Evolutionary conservation across 1,140 invertebrate genomes (phyloP).

Genomic region (Lutraria rhynchaena): DNA sequence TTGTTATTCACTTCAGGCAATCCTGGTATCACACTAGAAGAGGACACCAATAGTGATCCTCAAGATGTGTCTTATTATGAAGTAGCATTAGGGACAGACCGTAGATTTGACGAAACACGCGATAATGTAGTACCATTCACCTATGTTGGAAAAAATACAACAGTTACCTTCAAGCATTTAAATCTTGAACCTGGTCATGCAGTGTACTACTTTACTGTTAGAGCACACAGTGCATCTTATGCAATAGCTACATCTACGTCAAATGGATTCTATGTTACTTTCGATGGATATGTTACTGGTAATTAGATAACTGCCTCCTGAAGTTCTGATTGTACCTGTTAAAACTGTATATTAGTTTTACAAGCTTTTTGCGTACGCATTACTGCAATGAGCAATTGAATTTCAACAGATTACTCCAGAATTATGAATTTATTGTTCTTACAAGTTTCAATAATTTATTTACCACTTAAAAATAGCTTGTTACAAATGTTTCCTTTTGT

Average conservation of each 20-base stretch:
- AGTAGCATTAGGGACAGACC: slow-evolving; percentile 68
- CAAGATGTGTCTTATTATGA: slow-evolving; percentile 63
- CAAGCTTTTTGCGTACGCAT: background rate
- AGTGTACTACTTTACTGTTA: slow-evolving; percentile 67
- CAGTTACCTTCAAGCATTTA: slow-evolving; percentile 64
- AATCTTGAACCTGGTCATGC: slow-evolving; percentile 51
- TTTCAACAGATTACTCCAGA: background rate
- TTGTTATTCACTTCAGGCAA: slow-evolving; percentile 6
- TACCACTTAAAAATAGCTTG: background rate
- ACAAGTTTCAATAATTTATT: background rate
- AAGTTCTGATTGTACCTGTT: background rate
- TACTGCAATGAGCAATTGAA: background rate
- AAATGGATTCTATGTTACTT: slow-evolving; percentile 68
- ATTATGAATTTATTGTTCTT: background rate
- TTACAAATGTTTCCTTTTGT: background rate
- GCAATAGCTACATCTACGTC: slow-evolving; percentile 61
- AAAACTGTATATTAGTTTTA: background rate
- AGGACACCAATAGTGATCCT: slow-evolving; percentile 6
- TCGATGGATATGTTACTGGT: slow-evolving; percentile 60
- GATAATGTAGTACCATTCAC: slow-evolving; percentile 68
- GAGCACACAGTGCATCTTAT: slow-evolving; percentile 60
- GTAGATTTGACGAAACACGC: slow-evolving; percentile 62
- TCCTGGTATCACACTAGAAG: background rate
- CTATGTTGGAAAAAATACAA: slow-evolving; percentile 62
- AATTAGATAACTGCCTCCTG: background rate